A percentile compares a stretch with the other conserved stretches of the same genome.
These are phyloP conservation scores for Myopa testacea DNA, from an alignment of 2,888 invertebrate genomes.

Conservation along the genomic window DNA sequence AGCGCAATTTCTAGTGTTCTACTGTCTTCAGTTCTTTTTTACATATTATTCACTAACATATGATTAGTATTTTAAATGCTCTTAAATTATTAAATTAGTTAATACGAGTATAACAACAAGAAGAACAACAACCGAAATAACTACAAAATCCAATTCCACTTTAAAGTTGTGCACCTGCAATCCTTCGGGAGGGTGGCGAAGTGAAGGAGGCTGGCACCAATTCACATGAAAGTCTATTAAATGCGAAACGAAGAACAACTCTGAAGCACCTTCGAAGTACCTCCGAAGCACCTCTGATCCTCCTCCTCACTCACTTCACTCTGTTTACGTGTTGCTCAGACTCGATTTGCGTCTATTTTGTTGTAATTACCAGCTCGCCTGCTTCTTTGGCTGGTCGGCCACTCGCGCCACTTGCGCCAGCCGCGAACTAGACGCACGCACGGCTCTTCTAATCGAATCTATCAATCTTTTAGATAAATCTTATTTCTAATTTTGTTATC, in stretches of 20 bases:
- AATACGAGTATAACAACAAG: conserved; percentile 50
- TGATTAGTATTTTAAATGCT: conserved; percentile 69
- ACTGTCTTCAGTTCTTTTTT: too few relatives aligned
- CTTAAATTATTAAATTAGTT: conserved; percentile 69
- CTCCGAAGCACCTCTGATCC: too few relatives aligned
- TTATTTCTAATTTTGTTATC: conserved; percentile 66
- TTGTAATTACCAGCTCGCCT: conserved; percentile 42
- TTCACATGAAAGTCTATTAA: conserved; percentile 66
- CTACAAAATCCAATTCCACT: not conserved
- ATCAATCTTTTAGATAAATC: conserved; percentile 69
- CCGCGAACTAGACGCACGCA: conserved; percentile 39
- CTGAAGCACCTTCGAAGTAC: too few relatives aligned
- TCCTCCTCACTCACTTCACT: not conserved
- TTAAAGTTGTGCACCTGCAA: conserved; percentile 25
- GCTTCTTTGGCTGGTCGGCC: not conserved
- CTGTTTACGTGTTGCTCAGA: conserved; percentile 2
- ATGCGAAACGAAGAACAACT: conserved; percentile 37
- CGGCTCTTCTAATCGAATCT: conserved; percentile 60
- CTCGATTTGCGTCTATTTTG: conserved; percentile 22
- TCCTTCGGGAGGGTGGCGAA: not conserved
- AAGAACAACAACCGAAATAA: conserved; percentile 44
- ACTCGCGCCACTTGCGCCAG: conserved; percentile 16
- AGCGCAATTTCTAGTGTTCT: too few relatives aligned
- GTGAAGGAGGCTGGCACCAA: conserved; percentile 47
- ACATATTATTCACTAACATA: conserved; percentile 43